phyloP scores from a whole-genome alignment of 2,113 vertebrate species.

The Pituophis catenifer region DNA sequence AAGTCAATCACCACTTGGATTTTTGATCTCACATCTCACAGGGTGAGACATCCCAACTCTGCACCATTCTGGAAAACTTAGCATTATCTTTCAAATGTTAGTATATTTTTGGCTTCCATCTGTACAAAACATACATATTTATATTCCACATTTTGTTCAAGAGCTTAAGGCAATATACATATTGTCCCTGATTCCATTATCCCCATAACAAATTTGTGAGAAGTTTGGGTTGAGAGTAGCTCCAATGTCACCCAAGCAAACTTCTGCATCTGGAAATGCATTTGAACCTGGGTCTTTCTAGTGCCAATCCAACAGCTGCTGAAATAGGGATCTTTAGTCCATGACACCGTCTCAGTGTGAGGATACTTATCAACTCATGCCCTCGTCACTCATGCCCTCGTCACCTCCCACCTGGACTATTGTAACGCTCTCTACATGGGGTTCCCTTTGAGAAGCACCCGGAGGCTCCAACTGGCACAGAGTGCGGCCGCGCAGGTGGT shows the following conservation, averaged over 20 bases:
- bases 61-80: not conserved
- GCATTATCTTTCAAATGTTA: not conserved
- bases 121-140: not conserved
- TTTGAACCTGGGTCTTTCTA: not conserved
- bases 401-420: no score
- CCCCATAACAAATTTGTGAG: not conserved
- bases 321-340: not conserved
- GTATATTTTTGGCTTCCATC: not conserved
- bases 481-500: no score
- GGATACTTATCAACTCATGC: not conserved
- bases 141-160: not conserved
- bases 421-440: no score
- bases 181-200: not conserved
- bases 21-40: not conserved
- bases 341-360: not conserved
- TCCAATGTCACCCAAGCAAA: not conserved
- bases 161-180: not conserved
- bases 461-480: no score
- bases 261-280: not conserved
- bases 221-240: not conserved
- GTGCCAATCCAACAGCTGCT: not conserved
- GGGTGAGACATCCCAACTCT: not conserved
- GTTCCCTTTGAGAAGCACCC: no score
- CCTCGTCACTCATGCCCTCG: no score
- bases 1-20: not conserved